A percentile compares a stretch with the other conserved stretches of the same genome.
Evolutionary conservation across 2,797 vertebrate species (phyloP).

Genomic region (Betta splendens): DNA sequence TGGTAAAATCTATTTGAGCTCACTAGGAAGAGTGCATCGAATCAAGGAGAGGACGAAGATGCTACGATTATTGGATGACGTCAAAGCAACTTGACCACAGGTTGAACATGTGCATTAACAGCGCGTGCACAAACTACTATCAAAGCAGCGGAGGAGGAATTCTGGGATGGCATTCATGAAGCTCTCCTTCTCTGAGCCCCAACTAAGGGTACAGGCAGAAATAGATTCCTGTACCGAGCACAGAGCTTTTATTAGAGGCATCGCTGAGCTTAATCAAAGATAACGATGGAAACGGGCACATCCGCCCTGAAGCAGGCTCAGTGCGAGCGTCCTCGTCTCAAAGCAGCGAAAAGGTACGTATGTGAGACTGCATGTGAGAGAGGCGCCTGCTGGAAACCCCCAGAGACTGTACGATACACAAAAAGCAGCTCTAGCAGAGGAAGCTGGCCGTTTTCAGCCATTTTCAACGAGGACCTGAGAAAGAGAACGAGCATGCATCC

Average conservation of each 20-base stretch:
- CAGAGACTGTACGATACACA: conserved; percentile 35
- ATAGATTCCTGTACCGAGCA: conserved; percentile 41
- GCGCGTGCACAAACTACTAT: conserved; percentile 31
- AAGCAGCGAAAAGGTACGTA: conserved; percentile 9
- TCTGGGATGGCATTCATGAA: conserved; percentile 47
- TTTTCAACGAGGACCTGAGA: conserved; percentile 60
- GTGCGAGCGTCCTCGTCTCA: conserved; percentile 31
- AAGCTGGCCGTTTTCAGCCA: conserved; percentile 45
- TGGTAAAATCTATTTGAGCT: background rate
- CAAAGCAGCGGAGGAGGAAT: conserved; percentile 13
- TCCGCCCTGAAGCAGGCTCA: conserved; percentile 29
- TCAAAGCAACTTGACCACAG: conserved; percentile 30
- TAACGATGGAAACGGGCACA: conserved; percentile 22
- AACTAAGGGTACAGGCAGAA: conserved; percentile 46
- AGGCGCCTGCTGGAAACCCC: conserved; percentile 25
- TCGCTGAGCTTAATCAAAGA: conserved; percentile 58
- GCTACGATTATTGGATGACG: conserved; percentile 1
- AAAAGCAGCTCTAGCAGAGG: conserved; percentile 39
- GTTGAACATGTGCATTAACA: conserved; percentile 46
- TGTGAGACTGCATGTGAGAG: conserved; percentile 23
- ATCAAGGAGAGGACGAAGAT: too few species aligned
- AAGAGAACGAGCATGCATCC: conserved; percentile 57
- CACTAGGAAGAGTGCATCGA: background rate
- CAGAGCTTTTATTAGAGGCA: conserved; percentile 52
- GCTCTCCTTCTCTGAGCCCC: conserved; percentile 52